phyloP scores from a whole-genome alignment of 1,140 invertebrate species.

The Marisa cornuarietis region DNA sequence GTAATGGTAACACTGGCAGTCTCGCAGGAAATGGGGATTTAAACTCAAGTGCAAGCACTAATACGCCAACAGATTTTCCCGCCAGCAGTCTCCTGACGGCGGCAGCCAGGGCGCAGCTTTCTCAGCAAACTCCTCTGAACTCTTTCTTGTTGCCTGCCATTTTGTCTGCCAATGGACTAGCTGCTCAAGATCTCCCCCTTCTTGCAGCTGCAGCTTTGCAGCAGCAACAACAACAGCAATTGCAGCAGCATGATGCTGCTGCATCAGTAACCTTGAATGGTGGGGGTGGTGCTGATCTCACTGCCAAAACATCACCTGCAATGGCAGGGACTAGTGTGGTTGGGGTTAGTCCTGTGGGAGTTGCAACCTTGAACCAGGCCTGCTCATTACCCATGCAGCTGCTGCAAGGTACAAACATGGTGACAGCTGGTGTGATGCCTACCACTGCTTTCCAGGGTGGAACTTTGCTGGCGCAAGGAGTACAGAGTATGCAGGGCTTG shows the following conservation, averaged over 20 bases:
- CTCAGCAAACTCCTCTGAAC: conserved; percentile 34
- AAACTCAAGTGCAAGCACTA: neutral
- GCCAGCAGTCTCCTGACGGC: conserved; percentile 57
- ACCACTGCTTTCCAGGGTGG: neutral
- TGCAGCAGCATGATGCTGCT: neutral
- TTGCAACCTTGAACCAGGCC: conserved; percentile 11
- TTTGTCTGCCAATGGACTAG: conserved; percentile 5
- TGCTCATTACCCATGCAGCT: conserved; percentile 1
- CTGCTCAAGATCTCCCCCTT: neutral
- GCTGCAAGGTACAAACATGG: neutral
- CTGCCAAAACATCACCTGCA: neutral
- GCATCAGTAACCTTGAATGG: neutral
- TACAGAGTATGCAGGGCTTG: neutral
- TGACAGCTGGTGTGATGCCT: conserved; percentile 6
- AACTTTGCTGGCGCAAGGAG: conserved; percentile 1
- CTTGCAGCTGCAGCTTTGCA: conserved; percentile 11
- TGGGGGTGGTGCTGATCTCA: neutral
- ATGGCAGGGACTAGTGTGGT: conserved; percentile 10
- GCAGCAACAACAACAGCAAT: conserved; percentile 9
- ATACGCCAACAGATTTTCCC: conserved; percentile 39
- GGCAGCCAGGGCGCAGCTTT: conserved; percentile 51
- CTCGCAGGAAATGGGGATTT: neutral
- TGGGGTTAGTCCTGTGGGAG: neutral
- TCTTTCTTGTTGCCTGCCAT: conserved; percentile 15
- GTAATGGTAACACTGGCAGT: no score